Conservation (phyloP, 2,113 vertebrate species). For the Aptenodytes patagonicus region DNA sequence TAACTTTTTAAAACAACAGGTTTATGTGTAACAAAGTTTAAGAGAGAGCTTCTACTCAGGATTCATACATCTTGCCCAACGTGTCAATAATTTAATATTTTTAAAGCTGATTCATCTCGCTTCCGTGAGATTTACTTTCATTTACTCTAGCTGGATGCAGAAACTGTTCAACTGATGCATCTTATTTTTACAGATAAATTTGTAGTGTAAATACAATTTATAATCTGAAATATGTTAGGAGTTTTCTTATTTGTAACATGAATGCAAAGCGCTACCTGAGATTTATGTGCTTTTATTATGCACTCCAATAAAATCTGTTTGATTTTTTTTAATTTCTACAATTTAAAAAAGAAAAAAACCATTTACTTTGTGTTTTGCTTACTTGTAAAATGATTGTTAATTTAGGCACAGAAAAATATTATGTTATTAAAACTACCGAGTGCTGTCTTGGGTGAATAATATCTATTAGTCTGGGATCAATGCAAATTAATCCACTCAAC, state of each 20-base stretch:
- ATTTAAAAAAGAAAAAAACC: background rate
- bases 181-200: background rate
- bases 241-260: background rate
- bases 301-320: background rate
- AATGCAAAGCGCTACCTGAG: background rate
- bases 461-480: conserved; percentile 16
- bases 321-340: background rate
- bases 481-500: conserved; percentile 47
- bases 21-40: background rate
- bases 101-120: background rate
- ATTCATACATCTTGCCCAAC: background rate
- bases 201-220: background rate
- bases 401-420: conserved; percentile 8
- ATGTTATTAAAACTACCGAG: conserved; percentile 23
- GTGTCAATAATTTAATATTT: background rate
- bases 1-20: background rate
- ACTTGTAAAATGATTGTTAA: background rate
- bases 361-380: background rate
- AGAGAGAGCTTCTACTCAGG: background rate
- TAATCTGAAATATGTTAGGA: background rate
- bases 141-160: background rate
- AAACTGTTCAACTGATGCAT: background rate
- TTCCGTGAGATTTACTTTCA: background rate
- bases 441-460: conserved; percentile 37
- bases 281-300: background rate